A percentile compares a stretch with the other conserved stretches of the same genome.
These are phyloP conservation scores for Pseudorhombus dupliciocellatus DNA, from an alignment of 2,113 vertebrate species.

Conservation along the genomic window DNA sequence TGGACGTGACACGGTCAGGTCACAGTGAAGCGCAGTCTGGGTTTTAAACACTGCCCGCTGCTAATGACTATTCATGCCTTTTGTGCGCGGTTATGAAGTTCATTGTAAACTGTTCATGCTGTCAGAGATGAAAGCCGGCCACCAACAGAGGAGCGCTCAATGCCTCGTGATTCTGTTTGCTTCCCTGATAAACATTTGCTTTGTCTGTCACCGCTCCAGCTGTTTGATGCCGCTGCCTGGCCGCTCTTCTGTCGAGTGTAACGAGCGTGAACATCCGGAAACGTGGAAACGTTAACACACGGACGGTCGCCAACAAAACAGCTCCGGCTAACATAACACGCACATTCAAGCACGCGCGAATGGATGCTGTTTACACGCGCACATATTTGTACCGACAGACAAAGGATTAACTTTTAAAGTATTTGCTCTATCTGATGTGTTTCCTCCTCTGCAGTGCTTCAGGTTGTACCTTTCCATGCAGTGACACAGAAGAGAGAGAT, in stretches of 20 bases:
- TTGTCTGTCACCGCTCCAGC: slow-evolving; percentile 66
- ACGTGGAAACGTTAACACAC: slow-evolving; percentile 48
- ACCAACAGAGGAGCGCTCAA: slow-evolving; percentile 38
- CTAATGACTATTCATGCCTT: slow-evolving; percentile 19
- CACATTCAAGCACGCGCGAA: neutral
- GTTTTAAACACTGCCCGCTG: neutral
- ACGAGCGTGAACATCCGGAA: slow-evolving; percentile 45
- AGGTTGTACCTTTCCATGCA: neutral
- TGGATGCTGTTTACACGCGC: neutral
- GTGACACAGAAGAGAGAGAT: neutral
- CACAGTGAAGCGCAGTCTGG: neutral
- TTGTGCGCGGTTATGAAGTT: slow-evolving; percentile 31
- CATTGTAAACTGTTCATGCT: slow-evolving; percentile 34
- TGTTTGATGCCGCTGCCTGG: slow-evolving; percentile 66
- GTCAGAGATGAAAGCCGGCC: slow-evolving; percentile 47
- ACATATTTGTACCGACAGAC: neutral
- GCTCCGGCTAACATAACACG: neutral
- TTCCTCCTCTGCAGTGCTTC: neutral
- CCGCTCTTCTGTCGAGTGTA: slow-evolving; percentile 59
- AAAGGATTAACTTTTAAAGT: neutral
- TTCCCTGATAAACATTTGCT: slow-evolving; percentile 62
- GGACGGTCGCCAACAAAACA: slow-evolving; percentile 10
- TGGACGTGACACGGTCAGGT: neutral
- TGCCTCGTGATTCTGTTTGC: slow-evolving; percentile 46
- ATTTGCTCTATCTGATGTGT: neutral